Evolutionary conservation across 2,888 invertebrate genomes (phyloP).

Genomic region (Ormia ochracea): DNA sequence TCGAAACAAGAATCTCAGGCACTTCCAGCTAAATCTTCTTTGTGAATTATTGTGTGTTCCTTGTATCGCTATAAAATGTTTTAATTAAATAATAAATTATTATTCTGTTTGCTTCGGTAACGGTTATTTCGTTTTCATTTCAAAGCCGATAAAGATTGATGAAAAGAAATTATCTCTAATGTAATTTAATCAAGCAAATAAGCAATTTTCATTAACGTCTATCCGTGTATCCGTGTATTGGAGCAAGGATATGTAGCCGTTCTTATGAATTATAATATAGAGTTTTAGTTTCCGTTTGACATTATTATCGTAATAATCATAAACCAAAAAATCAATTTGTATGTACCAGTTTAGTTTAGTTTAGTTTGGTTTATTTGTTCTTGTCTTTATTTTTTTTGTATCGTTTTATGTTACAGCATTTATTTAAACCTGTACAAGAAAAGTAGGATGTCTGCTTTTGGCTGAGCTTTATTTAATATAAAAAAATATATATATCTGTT

Average conservation of each 20-base stretch:
- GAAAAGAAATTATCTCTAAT: conserved; percentile 17
- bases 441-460: conserved; percentile 57
- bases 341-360: conserved; percentile 43
- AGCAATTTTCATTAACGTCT: conserved; percentile 40
- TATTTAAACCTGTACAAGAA: conserved; percentile 50
- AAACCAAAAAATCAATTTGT: conserved; percentile 57
- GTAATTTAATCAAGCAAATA: conserved; percentile 52
- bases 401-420: conserved; percentile 37
- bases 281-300: conserved; percentile 42
- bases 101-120: not conserved
- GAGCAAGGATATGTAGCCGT: not conserved
- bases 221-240: conserved; percentile 16
- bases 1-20: too few species aligned
- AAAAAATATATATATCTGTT: not conserved
- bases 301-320: conserved; percentile 57
- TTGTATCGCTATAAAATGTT: not conserved
- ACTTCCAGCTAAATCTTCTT: too few species aligned
- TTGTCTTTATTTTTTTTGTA: not conserved
- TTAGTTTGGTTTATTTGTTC: not conserved
- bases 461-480: conserved; percentile 7
- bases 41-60: not conserved
- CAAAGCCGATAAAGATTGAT: not conserved
- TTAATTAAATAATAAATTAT: not conserved
- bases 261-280: not conserved
- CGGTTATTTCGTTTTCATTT: not conserved